Percentiles rank a stretch among this genome's conserved stretches.
These are phyloP conservation scores for Edolisoma coerulescens DNA, from an alignment of 2,113 vertebrate genomes.

Conservation along the genomic window DNA sequence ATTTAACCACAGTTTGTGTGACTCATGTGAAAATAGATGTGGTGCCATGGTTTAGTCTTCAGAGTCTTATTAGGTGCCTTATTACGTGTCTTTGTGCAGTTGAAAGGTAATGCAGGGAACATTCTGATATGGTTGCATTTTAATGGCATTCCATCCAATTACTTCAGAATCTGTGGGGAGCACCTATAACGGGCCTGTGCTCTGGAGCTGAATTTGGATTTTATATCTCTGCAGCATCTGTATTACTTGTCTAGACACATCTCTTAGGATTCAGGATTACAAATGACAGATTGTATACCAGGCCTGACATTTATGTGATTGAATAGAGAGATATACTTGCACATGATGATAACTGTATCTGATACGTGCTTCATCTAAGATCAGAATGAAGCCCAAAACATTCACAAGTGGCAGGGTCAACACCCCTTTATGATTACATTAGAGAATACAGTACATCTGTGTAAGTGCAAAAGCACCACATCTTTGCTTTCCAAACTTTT, in stretches of 20 bases:
- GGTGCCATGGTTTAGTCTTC: neutral
- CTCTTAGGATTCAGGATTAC: conserved; percentile 2
- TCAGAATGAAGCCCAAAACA: neutral
- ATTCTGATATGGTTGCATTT: neutral
- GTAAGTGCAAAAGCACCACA: neutral
- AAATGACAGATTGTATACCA: conserved; percentile 24
- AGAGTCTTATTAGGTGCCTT: neutral
- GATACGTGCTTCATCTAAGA: neutral
- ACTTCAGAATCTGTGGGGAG: neutral
- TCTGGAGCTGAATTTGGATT: neutral
- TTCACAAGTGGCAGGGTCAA: neutral
- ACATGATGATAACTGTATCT: neutral
- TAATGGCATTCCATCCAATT: neutral
- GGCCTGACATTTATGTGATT: conserved; percentile 17
- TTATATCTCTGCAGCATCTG: conserved; percentile 20
- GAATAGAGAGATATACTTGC: conserved; percentile 11
- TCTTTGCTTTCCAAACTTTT: neutral
- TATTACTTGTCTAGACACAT: conserved; percentile 35
- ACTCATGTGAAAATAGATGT: neutral
- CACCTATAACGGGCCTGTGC: neutral
- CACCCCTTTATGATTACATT: neutral
- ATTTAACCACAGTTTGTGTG: neutral
- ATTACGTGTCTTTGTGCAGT: neutral
- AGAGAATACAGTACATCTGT: neutral
- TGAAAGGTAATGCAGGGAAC: neutral